phyloP scores from a whole-genome alignment of 2,797 vertebrate genomes.

The Alauda arvensis region DNA sequence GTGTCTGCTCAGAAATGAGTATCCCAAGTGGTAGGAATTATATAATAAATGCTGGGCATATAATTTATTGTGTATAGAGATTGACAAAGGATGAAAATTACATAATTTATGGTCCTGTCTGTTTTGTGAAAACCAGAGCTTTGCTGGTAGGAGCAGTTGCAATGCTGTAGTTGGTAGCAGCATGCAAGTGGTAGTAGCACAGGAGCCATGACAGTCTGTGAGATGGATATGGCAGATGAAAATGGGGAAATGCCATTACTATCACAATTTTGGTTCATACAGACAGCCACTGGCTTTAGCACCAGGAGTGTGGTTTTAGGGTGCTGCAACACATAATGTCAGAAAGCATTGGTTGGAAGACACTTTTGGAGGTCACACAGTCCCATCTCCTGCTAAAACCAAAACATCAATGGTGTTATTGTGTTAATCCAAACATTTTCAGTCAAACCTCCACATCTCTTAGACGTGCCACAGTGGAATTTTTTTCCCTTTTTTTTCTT shows the following conservation, averaged over 20 bases:
- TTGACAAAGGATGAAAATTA: not conserved
- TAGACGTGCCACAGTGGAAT: not conserved
- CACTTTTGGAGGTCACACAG: not conserved
- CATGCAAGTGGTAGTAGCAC: not conserved
- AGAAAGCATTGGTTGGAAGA: not conserved
- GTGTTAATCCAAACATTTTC: not conserved
- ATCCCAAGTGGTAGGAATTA: not conserved
- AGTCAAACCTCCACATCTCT: not conserved
- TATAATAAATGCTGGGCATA: not conserved
- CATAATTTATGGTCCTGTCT: not conserved
- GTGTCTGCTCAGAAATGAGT: not conserved
- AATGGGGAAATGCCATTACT: not conserved
- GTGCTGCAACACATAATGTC: not conserved
- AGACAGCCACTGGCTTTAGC: not conserved
- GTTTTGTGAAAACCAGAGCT: not conserved
- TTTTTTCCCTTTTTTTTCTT: not conserved
- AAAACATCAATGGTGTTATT: not conserved
- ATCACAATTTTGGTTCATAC: not conserved
- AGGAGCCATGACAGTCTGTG: not conserved
- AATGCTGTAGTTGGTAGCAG: not conserved
- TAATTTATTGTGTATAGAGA: not conserved
- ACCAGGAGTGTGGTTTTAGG: not conserved
- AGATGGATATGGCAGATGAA: not conserved
- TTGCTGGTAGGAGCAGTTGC: not conserved
- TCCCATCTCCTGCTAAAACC: not conserved